Percentiles rank a stretch among this genome's conserved stretches.
These are phyloP conservation scores for Epinotia brunnichana DNA, from an alignment of 2,888 invertebrate species.

Conservation along the genomic window DNA sequence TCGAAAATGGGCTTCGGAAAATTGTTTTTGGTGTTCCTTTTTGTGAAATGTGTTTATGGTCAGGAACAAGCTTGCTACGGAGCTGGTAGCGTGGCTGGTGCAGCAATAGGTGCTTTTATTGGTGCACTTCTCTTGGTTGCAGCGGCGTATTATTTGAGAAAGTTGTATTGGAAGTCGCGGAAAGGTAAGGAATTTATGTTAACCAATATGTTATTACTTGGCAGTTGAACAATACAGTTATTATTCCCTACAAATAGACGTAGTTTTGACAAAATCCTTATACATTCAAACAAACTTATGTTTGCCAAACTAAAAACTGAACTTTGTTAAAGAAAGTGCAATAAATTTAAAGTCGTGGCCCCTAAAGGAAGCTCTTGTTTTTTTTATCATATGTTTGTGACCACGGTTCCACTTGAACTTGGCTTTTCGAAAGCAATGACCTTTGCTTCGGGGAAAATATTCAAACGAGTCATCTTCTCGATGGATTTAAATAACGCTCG, in stretches of 20 bases:
- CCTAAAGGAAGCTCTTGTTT: constrained; percentile 11
- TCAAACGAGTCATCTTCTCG: constrained; percentile 30
- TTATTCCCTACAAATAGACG: not conserved
- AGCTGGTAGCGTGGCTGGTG: constrained; percentile 87
- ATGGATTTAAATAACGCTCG: constrained; percentile 36
- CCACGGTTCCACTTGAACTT: constrained; percentile 45
- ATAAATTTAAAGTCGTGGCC: not conserved
- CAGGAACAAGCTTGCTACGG: constrained; percentile 85
- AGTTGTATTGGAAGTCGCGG: constrained; percentile 85
- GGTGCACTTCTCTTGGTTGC: constrained; percentile 85
- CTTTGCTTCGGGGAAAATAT: constrained; percentile 44
- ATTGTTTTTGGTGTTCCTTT: constrained; percentile 75
- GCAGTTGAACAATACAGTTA: not conserved
- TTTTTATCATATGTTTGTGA: constrained; percentile 18
- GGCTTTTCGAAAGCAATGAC: constrained; percentile 48
- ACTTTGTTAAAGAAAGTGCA: not conserved
- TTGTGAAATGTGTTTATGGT: constrained; percentile 76
- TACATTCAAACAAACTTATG: not conserved
- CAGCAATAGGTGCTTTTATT: constrained; percentile 88
- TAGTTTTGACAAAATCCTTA: not conserved
- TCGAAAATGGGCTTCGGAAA: constrained; percentile 72
- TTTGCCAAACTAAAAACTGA: not conserved
- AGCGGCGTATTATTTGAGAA: constrained; percentile 83
- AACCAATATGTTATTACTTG: not conserved
- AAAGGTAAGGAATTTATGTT: constrained; percentile 72